These are phyloP conservation scores for Notothenia coriiceps DNA, from an alignment of 2,113 vertebrate species.

Conservation along the genomic window DNA sequence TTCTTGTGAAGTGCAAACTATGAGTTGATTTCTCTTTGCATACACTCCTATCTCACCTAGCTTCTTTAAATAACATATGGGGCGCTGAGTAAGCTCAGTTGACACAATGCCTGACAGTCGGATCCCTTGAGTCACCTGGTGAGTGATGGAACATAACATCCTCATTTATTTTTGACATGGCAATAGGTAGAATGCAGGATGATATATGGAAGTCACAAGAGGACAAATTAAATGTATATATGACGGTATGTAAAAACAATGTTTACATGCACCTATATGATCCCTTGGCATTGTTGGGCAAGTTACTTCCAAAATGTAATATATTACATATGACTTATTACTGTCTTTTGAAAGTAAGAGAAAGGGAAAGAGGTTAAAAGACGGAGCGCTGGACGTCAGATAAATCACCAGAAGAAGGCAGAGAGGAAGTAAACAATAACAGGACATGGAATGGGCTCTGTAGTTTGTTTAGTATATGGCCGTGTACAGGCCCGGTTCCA, in stretches of 20 bases:
- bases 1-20: neutral
- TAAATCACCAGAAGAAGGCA: no score
- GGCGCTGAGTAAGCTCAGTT: neutral
- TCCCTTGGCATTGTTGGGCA: no score
- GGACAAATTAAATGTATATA: conserved; percentile 16
- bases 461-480: no score
- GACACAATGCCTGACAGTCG: conserved; percentile 1
- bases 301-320: no score
- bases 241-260: neutral
- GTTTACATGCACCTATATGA: neutral
- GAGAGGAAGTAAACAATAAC: no score
- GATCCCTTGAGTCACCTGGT: conserved; percentile 5
- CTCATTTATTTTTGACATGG: conserved; percentile 17
- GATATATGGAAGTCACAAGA: neutral
- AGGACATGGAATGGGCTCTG: no score
- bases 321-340: no score
- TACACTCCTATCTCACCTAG: neutral
- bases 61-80: conserved; percentile 10
- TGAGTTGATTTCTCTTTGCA: neutral
- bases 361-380: no score
- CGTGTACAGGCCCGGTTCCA: no score
- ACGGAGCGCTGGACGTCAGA: no score
- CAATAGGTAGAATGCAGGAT: neutral
- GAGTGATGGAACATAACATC: conserved; percentile 14
- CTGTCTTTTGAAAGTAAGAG: no score